These are phyloP conservation scores for Amorpha juglandis DNA, from an alignment of 2,888 invertebrate genomes.

Conservation along the genomic window DNA sequence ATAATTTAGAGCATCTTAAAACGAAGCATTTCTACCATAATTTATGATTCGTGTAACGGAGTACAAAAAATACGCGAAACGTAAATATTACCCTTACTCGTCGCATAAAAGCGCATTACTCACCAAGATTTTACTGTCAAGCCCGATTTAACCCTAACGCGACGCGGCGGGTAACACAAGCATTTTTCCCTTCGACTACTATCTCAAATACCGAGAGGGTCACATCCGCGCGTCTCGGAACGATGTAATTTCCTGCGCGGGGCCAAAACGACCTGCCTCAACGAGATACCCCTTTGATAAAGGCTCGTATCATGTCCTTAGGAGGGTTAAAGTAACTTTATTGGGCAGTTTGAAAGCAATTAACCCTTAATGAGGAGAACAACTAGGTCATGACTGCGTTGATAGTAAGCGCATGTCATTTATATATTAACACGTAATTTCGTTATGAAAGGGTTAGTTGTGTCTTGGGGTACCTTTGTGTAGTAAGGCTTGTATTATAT, in stretches of 20 bases:
- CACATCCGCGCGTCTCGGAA: constrained; percentile 32
- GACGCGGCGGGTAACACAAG: constrained; percentile 36
- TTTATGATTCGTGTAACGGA: constrained; percentile 13
- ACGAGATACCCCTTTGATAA: constrained; percentile 60
- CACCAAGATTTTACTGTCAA: constrained; percentile 40
- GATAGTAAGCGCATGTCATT: constrained; percentile 33
- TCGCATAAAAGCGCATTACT: constrained; percentile 31
- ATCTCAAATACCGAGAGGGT: constrained; percentile 33
- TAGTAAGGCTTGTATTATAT: too few relatives aligned
- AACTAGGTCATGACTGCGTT: constrained; percentile 35
- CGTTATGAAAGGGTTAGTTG: constrained; percentile 1
- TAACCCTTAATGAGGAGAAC: constrained; percentile 39
- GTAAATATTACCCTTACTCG: background rate
- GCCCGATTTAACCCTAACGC: constrained; percentile 46
- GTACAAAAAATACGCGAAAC: background rate
- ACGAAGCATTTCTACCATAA: background rate
- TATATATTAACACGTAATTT: constrained; percentile 32
- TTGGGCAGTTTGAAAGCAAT: constrained; percentile 50
- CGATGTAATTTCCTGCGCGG: constrained; percentile 62
- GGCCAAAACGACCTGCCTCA: constrained; percentile 58
- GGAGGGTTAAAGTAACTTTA: constrained; percentile 54
- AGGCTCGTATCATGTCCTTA: constrained; percentile 50
- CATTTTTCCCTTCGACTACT: constrained; percentile 47
- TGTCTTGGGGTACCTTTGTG: background rate
- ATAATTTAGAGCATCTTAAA: background rate